Evolutionary conservation across 2,113 vertebrate genomes (phyloP).

Genomic region (Campylomormyrus tamandua): DNA sequence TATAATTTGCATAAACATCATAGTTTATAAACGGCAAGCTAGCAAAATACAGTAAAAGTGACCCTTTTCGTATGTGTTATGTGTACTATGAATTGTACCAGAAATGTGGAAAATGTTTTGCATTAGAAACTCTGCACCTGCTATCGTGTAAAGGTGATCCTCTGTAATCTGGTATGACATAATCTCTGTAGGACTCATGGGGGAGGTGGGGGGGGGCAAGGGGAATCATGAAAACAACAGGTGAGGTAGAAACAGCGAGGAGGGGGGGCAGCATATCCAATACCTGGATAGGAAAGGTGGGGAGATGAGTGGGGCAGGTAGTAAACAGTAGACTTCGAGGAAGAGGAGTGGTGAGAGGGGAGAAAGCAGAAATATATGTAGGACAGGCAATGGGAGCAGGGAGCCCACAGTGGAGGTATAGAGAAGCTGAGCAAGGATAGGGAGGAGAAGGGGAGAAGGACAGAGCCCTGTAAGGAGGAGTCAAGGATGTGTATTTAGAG

Average conservation of each 20-base stretch:
- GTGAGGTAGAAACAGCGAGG: not conserved
- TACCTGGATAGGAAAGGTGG: not conserved
- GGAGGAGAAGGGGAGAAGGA: slow-evolving; percentile 2
- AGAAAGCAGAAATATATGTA: too few species aligned
- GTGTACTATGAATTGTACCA: not conserved
- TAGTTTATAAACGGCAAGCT: not conserved
- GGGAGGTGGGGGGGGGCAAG: slow-evolving; percentile 17
- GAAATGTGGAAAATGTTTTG: not conserved
- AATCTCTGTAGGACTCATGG: slow-evolving; percentile 50
- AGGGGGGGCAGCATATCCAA: not conserved
- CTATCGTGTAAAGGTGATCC: slow-evolving; percentile 50
- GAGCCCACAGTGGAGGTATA: not conserved
- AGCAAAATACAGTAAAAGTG: not conserved
- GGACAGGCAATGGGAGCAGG: not conserved
- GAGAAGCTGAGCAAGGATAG: not conserved
- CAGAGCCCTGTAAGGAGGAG: not conserved
- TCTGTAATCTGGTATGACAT: slow-evolving; percentile 56
- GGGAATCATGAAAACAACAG: not conserved
- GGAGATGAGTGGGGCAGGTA: not conserved
- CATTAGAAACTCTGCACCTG: not conserved
- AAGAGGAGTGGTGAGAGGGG: not conserved
- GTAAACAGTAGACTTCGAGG: not conserved
- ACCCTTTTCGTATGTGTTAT: not conserved
- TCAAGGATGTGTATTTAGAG: slow-evolving; percentile 11
- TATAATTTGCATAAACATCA: not conserved